These are phyloP conservation scores for Microctonus hyperodae DNA, from an alignment of 2,888 invertebrate genomes.

Conservation along the genomic window DNA sequence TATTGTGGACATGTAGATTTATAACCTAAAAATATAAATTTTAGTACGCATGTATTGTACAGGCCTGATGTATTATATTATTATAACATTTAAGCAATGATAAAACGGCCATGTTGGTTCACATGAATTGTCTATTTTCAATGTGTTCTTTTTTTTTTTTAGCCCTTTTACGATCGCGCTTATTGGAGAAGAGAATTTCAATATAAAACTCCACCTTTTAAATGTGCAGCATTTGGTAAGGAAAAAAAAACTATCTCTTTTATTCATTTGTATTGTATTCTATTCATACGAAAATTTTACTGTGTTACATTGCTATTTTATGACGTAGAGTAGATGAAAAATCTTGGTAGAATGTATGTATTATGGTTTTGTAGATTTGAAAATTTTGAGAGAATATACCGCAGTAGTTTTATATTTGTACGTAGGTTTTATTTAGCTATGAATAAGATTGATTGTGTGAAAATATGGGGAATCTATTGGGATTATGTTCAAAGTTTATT, in stretches of 20 bases:
- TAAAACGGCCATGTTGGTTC: background rate
- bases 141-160: background rate
- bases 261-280: too few species aligned
- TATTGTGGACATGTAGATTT: constrained; percentile 4
- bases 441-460: too few species aligned
- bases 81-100: background rate
- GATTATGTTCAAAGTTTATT: too few species aligned
- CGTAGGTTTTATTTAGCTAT: too few species aligned
- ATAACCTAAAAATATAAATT: background rate
- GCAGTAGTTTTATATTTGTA: too few species aligned
- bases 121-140: background rate
- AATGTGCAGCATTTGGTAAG: constrained; percentile 21
- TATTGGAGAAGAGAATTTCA: constrained; percentile 14
- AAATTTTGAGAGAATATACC: too few species aligned
- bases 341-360: too few species aligned
- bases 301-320: too few species aligned
- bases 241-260: constrained; percentile 11
- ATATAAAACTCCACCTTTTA: constrained; percentile 22
- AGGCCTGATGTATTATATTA: background rate
- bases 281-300: too few species aligned
- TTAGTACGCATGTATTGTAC: background rate
- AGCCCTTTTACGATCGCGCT: constrained; percentile 12
- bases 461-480: too few species aligned
- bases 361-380: too few species aligned
- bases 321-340: too few species aligned